A percentile compares a stretch with the other conserved stretches of the same genome.
phyloP scores from a whole-genome alignment of 2,888 invertebrate species.

The Agrilus biguttatus region DNA sequence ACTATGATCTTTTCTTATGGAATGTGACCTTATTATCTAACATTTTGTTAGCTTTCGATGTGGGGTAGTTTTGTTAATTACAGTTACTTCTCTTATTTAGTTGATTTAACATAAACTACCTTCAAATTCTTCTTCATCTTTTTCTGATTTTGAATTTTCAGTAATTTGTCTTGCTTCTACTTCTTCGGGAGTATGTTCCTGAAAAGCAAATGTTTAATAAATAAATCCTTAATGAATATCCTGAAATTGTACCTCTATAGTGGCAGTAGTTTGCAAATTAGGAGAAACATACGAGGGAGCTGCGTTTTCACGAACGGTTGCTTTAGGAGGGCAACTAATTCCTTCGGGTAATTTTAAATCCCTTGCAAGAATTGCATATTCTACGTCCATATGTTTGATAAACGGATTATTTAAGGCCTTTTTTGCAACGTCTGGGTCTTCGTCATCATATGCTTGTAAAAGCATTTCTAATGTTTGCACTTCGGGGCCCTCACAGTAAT shows the following conservation, averaged over 20 bases:
- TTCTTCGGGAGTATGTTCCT: too few species aligned
- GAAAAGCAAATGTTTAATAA: too few species aligned
- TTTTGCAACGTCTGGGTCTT: constrained; percentile 67
- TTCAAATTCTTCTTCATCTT: constrained; percentile 17
- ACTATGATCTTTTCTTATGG: too few species aligned
- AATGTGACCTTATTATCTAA: too few species aligned
- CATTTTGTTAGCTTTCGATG: too few species aligned
- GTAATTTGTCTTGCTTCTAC: constrained; percentile 1
- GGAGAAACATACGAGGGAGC: constrained; percentile 50
- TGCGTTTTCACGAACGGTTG: constrained; percentile 40
- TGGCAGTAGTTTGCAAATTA: constrained; percentile 30
- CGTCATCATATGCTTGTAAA: constrained; percentile 71
- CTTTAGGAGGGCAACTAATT: constrained; percentile 30
- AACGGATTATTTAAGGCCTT: constrained; percentile 66
- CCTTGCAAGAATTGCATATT: constrained; percentile 64
- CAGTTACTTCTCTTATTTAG: too few species aligned
- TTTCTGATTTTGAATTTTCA: constrained; percentile 5
- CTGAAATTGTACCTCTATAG: constrained; percentile 21
- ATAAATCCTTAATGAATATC: constrained; percentile 13
- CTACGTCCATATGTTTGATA: constrained; percentile 85
- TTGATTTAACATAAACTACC: constrained; percentile 19
- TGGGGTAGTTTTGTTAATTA: too few species aligned
- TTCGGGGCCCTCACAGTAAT: constrained; percentile 71
- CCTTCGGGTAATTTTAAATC: constrained; percentile 54
- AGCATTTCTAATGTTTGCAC: constrained; percentile 65